Percentiles rank a stretch among this genome's conserved stretches.
Evolutionary conservation across 1,140 invertebrate genomes (phyloP).

Genomic region (Aphaenogaster floridana): DNA sequence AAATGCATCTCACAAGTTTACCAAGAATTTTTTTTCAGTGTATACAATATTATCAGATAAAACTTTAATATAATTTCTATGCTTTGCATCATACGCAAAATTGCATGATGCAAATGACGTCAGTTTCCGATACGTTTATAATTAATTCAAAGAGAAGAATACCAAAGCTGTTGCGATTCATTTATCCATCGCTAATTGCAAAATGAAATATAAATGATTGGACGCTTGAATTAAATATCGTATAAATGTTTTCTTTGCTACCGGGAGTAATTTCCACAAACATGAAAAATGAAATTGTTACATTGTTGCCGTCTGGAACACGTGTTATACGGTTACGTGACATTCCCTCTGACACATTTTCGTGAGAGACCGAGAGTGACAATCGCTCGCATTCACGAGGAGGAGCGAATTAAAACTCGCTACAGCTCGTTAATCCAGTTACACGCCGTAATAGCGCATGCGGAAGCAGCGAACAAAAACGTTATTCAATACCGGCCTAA

Average conservation of each 20-base stretch:
- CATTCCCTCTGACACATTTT: not conserved
- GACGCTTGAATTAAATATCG: not conserved
- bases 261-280: not conserved
- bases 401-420: slow-evolving; percentile 28
- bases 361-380: slow-evolving; percentile 26
- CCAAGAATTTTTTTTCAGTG: not conserved
- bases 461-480: slow-evolving; percentile 47
- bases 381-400: slow-evolving; percentile 1
- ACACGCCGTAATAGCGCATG: slow-evolving; percentile 19
- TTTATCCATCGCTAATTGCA: not conserved
- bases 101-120: not conserved
- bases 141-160: not conserved
- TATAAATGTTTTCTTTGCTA: not conserved
- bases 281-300: not conserved
- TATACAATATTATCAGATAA: not conserved
- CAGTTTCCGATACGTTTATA: not conserved
- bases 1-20: too few relatives aligned
- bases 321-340: slow-evolving; percentile 5
- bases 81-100: not conserved
- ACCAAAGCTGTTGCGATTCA: not conserved
- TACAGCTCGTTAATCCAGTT: slow-evolving; percentile 56
- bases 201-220: not conserved
- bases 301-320: not conserved
- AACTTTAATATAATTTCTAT: not conserved
- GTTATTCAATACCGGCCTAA: slow-evolving; percentile 14